phyloP scores from a whole-genome alignment of 2,113 vertebrate genomes.

The Pomatostomus ruficeps region DNA sequence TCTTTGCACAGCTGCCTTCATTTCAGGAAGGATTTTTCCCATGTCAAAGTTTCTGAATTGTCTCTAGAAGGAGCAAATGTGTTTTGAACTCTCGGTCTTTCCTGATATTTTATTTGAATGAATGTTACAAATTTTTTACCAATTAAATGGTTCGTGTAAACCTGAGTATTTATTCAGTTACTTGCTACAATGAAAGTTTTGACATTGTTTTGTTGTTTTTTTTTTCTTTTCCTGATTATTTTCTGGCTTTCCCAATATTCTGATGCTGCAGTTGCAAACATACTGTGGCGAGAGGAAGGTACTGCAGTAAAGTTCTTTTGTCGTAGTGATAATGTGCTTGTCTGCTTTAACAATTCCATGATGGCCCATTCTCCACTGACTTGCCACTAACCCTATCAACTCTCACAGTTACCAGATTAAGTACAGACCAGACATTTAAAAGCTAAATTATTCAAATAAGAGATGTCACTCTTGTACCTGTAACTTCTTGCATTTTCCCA shows the following conservation, averaged over 20 bases:
- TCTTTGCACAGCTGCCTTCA: neutral
- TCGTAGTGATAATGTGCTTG: slow-evolving; percentile 65
- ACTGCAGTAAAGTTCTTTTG: slow-evolving; percentile 66
- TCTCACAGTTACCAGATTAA: neutral
- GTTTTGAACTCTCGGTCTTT: neutral
- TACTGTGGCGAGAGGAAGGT: slow-evolving; percentile 99
- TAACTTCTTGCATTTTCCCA: neutral
- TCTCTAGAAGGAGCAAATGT: neutral
- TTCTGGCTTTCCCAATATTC: slow-evolving; percentile 61
- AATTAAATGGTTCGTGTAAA: neutral
- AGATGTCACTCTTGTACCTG: neutral
- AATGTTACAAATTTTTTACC: neutral
- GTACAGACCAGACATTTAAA: neutral
- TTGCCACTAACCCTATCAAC: slow-evolving; percentile 32
- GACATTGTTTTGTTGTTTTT: slow-evolving; percentile 56
- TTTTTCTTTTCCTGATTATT: slow-evolving; percentile 41
- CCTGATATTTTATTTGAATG: neutral
- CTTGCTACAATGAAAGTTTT: slow-evolving; percentile 39
- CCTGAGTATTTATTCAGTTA: slow-evolving; percentile 19
- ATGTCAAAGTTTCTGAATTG: neutral
- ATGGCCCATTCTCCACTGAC: slow-evolving; percentile 50
- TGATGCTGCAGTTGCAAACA: slow-evolving; percentile 91
- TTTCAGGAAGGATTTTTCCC: neutral
- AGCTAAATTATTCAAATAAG: neutral
- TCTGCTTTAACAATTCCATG: slow-evolving; percentile 64